Conservation (phyloP, 2,113 vertebrate genomes). For the Gymnobelideus leadbeateri region DNA sequence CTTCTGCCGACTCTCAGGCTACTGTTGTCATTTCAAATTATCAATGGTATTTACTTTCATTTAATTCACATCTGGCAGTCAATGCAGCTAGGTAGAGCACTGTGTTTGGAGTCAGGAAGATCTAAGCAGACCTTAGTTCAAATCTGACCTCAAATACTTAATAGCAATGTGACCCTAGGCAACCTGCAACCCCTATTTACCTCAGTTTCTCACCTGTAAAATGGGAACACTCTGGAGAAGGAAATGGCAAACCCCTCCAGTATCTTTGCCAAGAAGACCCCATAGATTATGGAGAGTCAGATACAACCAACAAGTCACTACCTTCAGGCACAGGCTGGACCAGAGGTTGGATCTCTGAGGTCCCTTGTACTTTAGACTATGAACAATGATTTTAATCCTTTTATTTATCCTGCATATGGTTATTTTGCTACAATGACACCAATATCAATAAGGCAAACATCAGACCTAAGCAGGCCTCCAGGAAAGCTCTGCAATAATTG, state of each 20-base stretch:
- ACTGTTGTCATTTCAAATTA: slow-evolving; percentile 64
- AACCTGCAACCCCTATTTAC: background rate
- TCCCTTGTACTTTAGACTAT: background rate
- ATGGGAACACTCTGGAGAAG: background rate
- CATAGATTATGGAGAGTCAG: background rate
- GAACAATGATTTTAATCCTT: slow-evolving; percentile 38
- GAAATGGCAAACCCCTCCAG: background rate
- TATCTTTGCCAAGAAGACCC: background rate
- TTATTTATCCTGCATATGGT: slow-evolving; percentile 7
- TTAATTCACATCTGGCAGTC: background rate
- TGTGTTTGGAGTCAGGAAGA: background rate
- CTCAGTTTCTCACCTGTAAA: background rate
- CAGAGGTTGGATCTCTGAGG: background rate
- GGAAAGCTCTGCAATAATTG: slow-evolving; percentile 30
- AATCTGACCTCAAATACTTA: background rate
- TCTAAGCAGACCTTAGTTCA: background rate
- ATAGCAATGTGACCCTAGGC: background rate
- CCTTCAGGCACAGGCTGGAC: background rate
- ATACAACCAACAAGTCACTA: background rate
- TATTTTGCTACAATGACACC: slow-evolving; percentile 46
- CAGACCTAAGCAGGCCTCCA: background rate
- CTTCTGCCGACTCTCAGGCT: slow-evolving; percentile 3
- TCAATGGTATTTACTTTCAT: slow-evolving; percentile 56
- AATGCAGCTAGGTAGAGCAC: background rate
- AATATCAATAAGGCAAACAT: slow-evolving; percentile 75